Conservation (phyloP, 2,797 vertebrate genomes). For the Peromyscus nudipes region DNA sequence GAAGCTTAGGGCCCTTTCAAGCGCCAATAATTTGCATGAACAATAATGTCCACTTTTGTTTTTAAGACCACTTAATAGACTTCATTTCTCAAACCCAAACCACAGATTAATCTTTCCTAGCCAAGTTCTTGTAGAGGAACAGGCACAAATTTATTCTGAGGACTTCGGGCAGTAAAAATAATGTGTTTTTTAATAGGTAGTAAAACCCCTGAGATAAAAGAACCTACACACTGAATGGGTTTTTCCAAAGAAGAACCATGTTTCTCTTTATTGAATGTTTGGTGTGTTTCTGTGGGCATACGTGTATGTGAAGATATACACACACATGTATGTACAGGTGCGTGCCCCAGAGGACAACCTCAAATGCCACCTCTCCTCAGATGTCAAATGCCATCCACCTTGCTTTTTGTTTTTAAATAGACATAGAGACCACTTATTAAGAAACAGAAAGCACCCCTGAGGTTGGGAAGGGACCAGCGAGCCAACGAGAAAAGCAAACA, state of each 20-base stretch:
- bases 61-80: conserved; percentile 77
- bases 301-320: not conserved
- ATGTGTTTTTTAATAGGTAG: conserved; percentile 56
- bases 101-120: conserved; percentile 71
- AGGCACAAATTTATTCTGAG: conserved; percentile 31
- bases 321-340: not conserved
- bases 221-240: not conserved
- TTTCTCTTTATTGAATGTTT: not conserved
- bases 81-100: conserved; percentile 77
- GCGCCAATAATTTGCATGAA: conserved; percentile 66
- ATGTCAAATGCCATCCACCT: not conserved
- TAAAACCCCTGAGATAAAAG: conserved; percentile 55
- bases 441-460: not conserved
- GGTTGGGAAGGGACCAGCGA: not conserved
- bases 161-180: conserved; percentile 61
- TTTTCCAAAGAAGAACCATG: not conserved
- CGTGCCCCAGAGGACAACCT: not conserved
- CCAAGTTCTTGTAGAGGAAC: conserved; percentile 27
- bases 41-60: conserved; percentile 64
- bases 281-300: not conserved
- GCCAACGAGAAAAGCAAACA: not conserved
- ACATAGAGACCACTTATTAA: not conserved
- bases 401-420: not conserved
- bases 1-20: conserved; percentile 8
- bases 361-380: not conserved